Percentiles rank a stretch among this genome's conserved stretches.
These are phyloP conservation scores for Eilema griseolum DNA, from an alignment of 2,888 invertebrate species.

Conservation along the genomic window DNA sequence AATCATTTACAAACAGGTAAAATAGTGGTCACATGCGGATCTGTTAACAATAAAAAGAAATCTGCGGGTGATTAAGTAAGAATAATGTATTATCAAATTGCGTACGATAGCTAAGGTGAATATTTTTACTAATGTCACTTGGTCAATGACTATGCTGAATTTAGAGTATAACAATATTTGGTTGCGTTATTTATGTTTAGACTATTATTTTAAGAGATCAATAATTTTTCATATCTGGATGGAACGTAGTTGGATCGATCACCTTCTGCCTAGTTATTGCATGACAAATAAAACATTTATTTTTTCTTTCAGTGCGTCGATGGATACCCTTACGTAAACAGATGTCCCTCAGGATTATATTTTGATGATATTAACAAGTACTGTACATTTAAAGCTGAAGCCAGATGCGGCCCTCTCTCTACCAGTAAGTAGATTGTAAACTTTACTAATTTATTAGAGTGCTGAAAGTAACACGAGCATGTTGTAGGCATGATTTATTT, in stretches of 20 bases:
- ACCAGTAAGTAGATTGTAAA: conserved; percentile 90
- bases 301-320: conserved; percentile 92
- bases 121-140: not conserved
- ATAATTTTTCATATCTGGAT: too few species aligned
- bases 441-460: conserved; percentile 12
- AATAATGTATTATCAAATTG: too few species aligned
- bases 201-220: not conserved
- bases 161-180: not conserved
- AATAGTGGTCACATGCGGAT: too few species aligned
- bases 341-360: conserved; percentile 95
- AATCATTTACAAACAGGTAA: too few species aligned
- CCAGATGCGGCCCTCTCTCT: conserved; percentile 95
- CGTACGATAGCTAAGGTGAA: not conserved
- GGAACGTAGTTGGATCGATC: not conserved
- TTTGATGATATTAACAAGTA: conserved; percentile 96
- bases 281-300: conserved; percentile 15
- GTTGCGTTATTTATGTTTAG: not conserved
- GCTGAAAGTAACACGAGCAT: not conserved
- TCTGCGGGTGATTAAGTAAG: too few species aligned
- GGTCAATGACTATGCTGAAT: not conserved
- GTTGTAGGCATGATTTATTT: not conserved
- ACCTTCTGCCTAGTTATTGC: not conserved
- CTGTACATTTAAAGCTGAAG: conserved; percentile 96
- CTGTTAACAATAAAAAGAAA: too few species aligned
- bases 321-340: conserved; percentile 94